Evolutionary conservation across 2,113 vertebrate species (phyloP).

Genomic region (Gasterosteus nipponicus): DNA sequence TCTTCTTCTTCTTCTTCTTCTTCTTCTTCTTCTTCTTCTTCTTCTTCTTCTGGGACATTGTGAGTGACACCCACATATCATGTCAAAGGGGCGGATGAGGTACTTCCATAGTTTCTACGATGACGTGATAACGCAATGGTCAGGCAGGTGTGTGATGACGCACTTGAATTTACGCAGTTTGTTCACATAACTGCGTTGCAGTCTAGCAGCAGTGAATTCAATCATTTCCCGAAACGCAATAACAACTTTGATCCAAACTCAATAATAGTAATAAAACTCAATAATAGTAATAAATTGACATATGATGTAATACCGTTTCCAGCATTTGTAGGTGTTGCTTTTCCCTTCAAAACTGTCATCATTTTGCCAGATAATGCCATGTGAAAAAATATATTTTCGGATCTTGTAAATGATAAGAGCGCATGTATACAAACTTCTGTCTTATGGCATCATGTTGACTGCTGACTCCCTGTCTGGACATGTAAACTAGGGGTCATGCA

Average conservation of each 20-base stretch:
- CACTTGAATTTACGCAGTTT: background rate
- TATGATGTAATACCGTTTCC: background rate
- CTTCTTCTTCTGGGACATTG: no score
- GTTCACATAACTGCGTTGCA: no score
- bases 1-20: no score
- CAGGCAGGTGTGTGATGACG: conserved; percentile 14
- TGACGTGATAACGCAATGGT: no score
- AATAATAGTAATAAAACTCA: background rate
- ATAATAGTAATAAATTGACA: background rate
- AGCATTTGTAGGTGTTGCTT: background rate
- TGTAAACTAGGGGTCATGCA: background rate
- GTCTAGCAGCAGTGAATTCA: background rate
- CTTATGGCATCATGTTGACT: background rate
- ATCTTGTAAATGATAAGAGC: background rate
- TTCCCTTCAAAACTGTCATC: background rate
- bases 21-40: no score
- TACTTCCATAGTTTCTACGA: no score
- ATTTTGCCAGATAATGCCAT: background rate
- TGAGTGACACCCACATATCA: no score
- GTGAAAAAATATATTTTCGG: background rate
- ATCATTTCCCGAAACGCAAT: background rate
- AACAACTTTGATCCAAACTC: background rate
- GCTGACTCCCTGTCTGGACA: background rate
- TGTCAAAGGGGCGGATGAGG: background rate
- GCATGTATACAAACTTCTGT: no score